Percentiles rank a stretch among this genome's conserved stretches.
phyloP scores from a whole-genome alignment of 92 coral and sea anemone genomes.

The Montipora capitata region DNA sequence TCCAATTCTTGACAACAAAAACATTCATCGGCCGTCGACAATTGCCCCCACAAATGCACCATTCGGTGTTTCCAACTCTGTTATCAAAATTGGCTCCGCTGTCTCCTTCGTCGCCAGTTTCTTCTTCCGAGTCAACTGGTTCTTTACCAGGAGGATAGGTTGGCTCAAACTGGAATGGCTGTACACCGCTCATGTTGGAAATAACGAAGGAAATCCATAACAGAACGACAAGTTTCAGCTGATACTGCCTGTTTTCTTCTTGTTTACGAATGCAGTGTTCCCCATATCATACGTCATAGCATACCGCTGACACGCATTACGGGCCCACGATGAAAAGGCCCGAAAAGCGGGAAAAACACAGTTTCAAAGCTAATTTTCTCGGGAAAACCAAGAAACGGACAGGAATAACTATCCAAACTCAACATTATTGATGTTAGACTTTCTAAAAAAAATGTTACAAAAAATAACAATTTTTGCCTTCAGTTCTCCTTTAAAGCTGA shows the following conservation, averaged over 20 bases:
- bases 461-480: neutral
- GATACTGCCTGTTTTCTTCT: too few species aligned
- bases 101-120: neutral
- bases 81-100: neutral
- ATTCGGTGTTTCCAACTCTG: conserved; percentile 10
- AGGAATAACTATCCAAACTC: neutral
- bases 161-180: conserved; percentile 26
- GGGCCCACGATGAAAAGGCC: conserved; percentile 8
- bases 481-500: conserved; percentile 27
- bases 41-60: conserved; percentile 16
- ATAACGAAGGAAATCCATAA: neutral
- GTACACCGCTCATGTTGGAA: conserved; percentile 1
- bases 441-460: neutral
- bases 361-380: neutral
- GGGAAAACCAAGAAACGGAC: neutral
- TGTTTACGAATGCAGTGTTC: neutral
- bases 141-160: conserved; percentile 28
- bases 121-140: conserved; percentile 5
- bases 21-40: conserved; percentile 4
- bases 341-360: conserved; percentile 4
- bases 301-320: neutral
- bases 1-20: neutral
- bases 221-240: too few species aligned
- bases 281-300: conserved; percentile 11
- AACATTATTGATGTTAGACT: neutral